phyloP scores from a whole-genome alignment of 2,113 vertebrate genomes.

The Chinchilla lanigera region DNA sequence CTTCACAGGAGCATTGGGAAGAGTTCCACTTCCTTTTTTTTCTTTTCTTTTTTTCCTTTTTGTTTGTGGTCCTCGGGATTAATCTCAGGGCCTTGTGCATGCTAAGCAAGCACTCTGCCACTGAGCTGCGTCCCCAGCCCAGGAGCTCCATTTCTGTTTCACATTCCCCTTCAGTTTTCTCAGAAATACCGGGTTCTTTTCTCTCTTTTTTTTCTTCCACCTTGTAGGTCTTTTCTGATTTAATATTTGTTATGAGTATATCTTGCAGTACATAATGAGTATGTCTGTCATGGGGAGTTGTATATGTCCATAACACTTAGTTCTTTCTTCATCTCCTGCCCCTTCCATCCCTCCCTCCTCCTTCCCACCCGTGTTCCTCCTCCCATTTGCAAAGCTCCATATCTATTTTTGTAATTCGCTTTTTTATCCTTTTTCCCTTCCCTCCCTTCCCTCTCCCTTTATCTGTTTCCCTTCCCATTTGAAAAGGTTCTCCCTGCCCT shows the following conservation, averaged over 20 bases:
- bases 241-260: neutral
- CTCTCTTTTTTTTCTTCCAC: neutral
- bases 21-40: neutral
- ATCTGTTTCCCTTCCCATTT: neutral
- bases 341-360: neutral
- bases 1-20: neutral
- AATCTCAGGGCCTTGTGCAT: neutral
- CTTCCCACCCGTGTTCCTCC: neutral
- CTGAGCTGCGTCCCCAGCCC: neutral
- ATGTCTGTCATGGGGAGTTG: neutral
- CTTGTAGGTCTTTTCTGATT: neutral
- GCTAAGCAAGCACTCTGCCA: neutral
- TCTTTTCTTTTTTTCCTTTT: neutral
- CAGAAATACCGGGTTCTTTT: no score
- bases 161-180: neutral
- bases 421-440: neutral
- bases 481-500: neutral
- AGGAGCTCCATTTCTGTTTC: neutral
- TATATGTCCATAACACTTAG: neutral
- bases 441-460: neutral
- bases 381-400: neutral
- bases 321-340: neutral
- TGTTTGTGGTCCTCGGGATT: neutral
- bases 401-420: neutral
- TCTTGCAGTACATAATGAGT: neutral